Base-by-base conservation (phyloP, 2,797 vertebrate genomes). In the Acanthurus lineatus region DNA sequence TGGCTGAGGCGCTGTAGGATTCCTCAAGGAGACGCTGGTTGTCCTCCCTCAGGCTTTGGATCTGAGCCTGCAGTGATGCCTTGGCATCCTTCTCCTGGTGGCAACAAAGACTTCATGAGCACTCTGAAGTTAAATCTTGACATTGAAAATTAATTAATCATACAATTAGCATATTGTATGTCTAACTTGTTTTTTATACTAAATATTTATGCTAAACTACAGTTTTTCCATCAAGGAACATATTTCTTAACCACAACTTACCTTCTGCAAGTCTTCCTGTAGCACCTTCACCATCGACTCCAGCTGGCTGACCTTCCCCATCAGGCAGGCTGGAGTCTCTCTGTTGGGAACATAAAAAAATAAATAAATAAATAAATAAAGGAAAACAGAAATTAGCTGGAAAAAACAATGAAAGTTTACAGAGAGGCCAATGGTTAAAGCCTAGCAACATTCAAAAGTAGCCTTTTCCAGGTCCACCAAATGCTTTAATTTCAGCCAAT, bases 1-100 rank as follows among this genome's bases (percentile, higher is more conserved):
- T 99, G 92, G 98, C 97, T 0, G 97, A 97, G 79, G 98, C 97
- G 8, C 95, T 97, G 92, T 98, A 98, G 56, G 97, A 98, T 88
- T 99, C 98, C 90, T 99, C 97, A 86, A 98, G 96, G 81, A 99
- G 95, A 59, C 97, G 95, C 94, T 97, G 94, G 94, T 97, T 97
- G 94, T 97, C 93, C 81, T 93, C 94, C 42, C 94, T 89, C 70
- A 96, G 86, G 64, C 76, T 86, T 84, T 94, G 91, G 58, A 96
- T 91, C 89, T 95, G 93, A 48, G 92, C 96, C 91, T 98, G 97
- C 54, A 99, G 96, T 6, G 93, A 96, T 19, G 93, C 95, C 90
- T 99, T 98, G 85, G 97, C 97, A 82, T 99, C 97, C 76, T 97
- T 98, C 88, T 99, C 98, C 98, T 99, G 91, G 70, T 48, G 56